phyloP scores from a whole-genome alignment of 2,797 vertebrate genomes.

The Bufotes viridis region DNA sequence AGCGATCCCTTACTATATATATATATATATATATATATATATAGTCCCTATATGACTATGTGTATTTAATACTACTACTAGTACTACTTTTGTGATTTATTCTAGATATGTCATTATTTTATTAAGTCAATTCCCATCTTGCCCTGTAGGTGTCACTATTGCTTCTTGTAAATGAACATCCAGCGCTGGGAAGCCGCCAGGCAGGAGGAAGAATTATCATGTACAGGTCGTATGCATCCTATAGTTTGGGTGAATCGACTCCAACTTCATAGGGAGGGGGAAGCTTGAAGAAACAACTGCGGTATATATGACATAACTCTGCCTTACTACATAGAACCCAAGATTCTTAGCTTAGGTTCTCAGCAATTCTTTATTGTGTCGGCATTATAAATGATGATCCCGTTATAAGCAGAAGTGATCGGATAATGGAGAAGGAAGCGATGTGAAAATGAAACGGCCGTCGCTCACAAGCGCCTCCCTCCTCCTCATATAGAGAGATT shows the following conservation, averaged over 20 bases:
- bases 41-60: not conserved
- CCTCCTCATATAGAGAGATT: too few relatives aligned
- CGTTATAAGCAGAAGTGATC: not conserved
- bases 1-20: too few relatives aligned
- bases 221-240: not conserved
- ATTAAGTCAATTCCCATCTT: not conserved
- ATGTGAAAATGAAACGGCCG: not conserved
- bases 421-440: not conserved
- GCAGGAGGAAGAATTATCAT: not conserved
- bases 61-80: not conserved
- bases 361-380: not conserved
- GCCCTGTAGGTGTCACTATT: slow-evolving; percentile 41
- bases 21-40: too few relatives aligned
- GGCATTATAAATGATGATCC: not conserved
- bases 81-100: not conserved
- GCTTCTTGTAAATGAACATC: not conserved
- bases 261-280: not conserved
- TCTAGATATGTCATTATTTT: not conserved
- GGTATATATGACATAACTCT: not conserved
- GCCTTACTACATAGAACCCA: not conserved
- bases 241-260: not conserved
- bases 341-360: not conserved
- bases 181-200: not conserved
- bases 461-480: not conserved
- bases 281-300: not conserved